These are phyloP conservation scores for Chanos chanos DNA, from an alignment of 2,797 vertebrate genomes.

Conservation along the genomic window DNA sequence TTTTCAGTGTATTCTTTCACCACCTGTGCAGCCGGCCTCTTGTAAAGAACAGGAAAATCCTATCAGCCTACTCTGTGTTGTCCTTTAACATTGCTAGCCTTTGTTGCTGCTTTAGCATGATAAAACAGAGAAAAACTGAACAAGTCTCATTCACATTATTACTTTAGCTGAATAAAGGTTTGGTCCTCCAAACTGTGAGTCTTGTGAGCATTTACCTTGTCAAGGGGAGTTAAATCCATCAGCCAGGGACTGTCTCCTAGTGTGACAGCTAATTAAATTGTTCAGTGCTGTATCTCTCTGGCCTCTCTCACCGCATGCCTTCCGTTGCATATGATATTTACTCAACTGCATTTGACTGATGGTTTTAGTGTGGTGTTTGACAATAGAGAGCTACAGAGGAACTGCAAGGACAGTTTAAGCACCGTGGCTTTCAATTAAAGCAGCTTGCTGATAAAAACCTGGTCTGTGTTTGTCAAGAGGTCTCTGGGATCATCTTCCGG, in stretches of 20 bases:
- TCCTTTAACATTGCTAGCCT: too few relatives aligned
- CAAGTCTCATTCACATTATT: too few relatives aligned
- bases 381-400: neutral
- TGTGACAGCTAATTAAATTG: neutral
- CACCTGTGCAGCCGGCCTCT: too few relatives aligned
- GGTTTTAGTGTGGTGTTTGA: neutral
- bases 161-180: too few relatives aligned
- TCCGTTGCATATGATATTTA: neutral
- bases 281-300: neutral
- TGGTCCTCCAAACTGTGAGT: neutral
- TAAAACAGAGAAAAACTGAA: too few relatives aligned
- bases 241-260: neutral
- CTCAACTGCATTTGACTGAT: neutral
- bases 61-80: too few relatives aligned
- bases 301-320: neutral
- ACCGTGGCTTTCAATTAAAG: conserved; percentile 18
- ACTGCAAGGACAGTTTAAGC: neutral
- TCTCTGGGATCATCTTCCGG: too few relatives aligned
- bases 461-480: too few relatives aligned
- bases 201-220: neutral
- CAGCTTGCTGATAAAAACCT: neutral
- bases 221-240: neutral
- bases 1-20: too few relatives aligned
- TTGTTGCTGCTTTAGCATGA: too few relatives aligned
- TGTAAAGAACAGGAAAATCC: too few relatives aligned